phyloP scores from a whole-genome alignment of 2,797 vertebrate genomes.

The Tachyglossus aculeatus region DNA sequence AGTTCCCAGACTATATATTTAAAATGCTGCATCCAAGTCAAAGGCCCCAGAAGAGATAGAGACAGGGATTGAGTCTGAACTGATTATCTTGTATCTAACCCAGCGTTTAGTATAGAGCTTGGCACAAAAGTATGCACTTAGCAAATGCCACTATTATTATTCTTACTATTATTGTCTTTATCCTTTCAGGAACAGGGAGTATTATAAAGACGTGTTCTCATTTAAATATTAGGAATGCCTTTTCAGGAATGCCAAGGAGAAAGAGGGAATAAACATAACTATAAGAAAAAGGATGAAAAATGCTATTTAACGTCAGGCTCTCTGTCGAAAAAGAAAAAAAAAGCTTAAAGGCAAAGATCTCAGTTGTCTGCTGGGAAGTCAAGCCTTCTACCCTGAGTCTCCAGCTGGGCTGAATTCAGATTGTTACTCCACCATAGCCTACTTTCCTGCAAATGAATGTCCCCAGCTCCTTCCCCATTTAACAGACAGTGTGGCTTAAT shows the following conservation, averaged over 20 bases:
- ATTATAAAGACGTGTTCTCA: slow-evolving; percentile 4
- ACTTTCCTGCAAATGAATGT: neutral
- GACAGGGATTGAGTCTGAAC: too few species aligned
- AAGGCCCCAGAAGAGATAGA: too few species aligned
- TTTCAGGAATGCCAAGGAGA: slow-evolving; percentile 16
- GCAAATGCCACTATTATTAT: too few species aligned
- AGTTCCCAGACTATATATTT: slow-evolving; percentile 14
- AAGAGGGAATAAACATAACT: neutral
- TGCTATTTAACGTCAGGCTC: too few species aligned
- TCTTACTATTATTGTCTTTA: too few species aligned
- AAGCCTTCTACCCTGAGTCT: neutral
- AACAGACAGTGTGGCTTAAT: neutral
- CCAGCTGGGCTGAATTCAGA: neutral
- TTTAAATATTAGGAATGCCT: slow-evolving; percentile 5
- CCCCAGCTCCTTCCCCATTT: neutral
- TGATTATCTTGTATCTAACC: too few species aligned
- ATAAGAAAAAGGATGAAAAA: slow-evolving; percentile 17
- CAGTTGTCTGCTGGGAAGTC: slow-evolving; percentile 8
- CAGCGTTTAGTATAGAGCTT: too few species aligned
- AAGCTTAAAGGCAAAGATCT: neutral
- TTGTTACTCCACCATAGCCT: neutral
- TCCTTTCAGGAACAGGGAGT: slow-evolving; percentile 13
- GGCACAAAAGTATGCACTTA: too few species aligned
- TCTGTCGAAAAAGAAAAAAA: too few species aligned
- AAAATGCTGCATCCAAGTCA: too few species aligned